Evolutionary conservation across 2,888 invertebrate species (phyloP), one percentile per base, ranked within the genome.

Genomic region (Scaptomyza parva): DNA sequence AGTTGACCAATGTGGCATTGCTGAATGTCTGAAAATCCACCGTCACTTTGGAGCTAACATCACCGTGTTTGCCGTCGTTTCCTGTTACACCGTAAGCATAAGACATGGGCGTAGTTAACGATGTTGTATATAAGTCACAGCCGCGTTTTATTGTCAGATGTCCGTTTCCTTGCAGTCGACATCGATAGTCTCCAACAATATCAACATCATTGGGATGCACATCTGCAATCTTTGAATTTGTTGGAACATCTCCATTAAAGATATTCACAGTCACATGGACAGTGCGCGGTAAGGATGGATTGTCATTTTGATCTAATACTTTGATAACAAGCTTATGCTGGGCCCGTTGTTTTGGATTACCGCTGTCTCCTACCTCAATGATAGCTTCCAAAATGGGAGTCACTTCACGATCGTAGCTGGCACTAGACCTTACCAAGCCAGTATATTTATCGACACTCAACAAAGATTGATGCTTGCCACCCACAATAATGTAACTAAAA

Each of bases 161-260:
- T 1, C 94, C 93, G 12, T 94, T 92, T 8, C 87, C 94, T 91
- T 92, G 95, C 81, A 96, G 94, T 89, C 95, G 95, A 90, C 98
- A 99, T 85, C 93, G 95, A 89, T 98, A 98, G 86, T 97, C 96
- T 3, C 98, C 98, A 52, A 95, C 94, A n/a, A 94, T 94, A 90
- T 99, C 98, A 0, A 95, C 95, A 92, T 99, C 99, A 88, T 97
- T 96, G 0, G 99, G 99, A 91, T 96, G 96, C 0, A 98, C 96
- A 91, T 97, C 95, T 7, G 97, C 98, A 70, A 99, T 95, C 92
- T 95, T 96, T 0, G 60, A 62, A n/a, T 96, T 96, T 20, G 94
- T 90, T 0, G 97, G 96, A 82, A 95, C 94, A 67, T 94, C 93
- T 55, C 95, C 95, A 85, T 97, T 96, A 85, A 96, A 95, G 0